Conservation (phyloP, 2,113 vertebrate species). For the Balaeniceps rex region DNA sequence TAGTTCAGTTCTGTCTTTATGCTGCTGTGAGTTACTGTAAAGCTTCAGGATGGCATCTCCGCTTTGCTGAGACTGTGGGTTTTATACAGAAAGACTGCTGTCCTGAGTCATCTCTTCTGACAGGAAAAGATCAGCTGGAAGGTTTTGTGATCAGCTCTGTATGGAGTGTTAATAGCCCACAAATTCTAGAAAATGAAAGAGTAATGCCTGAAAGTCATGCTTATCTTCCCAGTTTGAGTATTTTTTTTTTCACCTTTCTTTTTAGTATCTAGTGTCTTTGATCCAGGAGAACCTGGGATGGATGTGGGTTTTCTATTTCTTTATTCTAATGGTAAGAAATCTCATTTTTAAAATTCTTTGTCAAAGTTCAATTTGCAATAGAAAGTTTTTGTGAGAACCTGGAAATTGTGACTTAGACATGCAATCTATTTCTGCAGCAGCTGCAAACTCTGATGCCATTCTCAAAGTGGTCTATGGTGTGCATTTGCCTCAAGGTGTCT, state of each 20-base stretch:
- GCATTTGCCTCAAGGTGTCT: not conserved
- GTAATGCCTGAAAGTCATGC: not conserved
- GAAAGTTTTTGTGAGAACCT: not conserved
- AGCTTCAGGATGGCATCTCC: not conserved
- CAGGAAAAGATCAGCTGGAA: slow-evolving; percentile 25
- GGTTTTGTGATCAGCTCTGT: not conserved
- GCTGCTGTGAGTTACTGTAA: not conserved
- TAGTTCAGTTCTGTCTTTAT: slow-evolving; percentile 2
- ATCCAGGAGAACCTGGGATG: slow-evolving; percentile 89
- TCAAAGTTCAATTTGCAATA: not conserved
- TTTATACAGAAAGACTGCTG: slow-evolving; percentile 6
- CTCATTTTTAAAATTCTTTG: not conserved
- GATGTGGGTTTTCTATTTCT: slow-evolving; percentile 97
- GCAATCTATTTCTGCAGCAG: not conserved
- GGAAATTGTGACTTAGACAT: not conserved
- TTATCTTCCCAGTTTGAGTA: not conserved
- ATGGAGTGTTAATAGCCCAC: not conserved
- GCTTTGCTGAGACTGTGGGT: not conserved
- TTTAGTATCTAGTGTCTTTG: slow-evolving; percentile 92
- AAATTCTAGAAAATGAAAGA: not conserved
- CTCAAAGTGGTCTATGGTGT: not conserved
- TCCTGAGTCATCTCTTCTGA: slow-evolving; percentile 32
- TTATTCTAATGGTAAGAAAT: slow-evolving; percentile 92
- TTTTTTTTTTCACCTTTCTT: not conserved
- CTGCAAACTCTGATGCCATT: not conserved